phyloP scores from a whole-genome alignment of 2,113 vertebrate genomes.

The Rhinogobius similis region DNA sequence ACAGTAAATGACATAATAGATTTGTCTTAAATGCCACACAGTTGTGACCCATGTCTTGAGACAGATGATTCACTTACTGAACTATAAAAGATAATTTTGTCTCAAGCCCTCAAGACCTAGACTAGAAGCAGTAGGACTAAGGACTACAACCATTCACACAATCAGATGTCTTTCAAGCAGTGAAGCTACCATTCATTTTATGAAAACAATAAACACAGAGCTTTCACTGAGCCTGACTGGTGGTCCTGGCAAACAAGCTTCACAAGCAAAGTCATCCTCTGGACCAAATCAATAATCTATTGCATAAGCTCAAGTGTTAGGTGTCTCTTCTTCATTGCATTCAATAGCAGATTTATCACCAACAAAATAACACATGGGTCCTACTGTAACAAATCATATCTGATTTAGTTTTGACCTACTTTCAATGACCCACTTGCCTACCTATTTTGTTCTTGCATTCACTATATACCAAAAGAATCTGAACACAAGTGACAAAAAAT shows the following conservation, averaged over 20 bases:
- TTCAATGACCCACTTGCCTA: slow-evolving; percentile 49
- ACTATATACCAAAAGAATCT: slow-evolving; percentile 31
- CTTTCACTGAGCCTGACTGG: slow-evolving; percentile 45
- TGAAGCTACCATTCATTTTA: slow-evolving; percentile 65
- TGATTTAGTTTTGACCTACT: slow-evolving; percentile 49
- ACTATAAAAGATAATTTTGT: slow-evolving; percentile 34
- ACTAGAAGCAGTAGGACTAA: slow-evolving; percentile 32
- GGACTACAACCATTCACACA: slow-evolving; percentile 57
- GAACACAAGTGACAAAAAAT: slow-evolving; percentile 18
- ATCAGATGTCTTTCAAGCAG: slow-evolving; percentile 50
- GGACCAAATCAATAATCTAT: slow-evolving; percentile 53
- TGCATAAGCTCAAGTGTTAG: slow-evolving; percentile 46
- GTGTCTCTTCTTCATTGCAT: slow-evolving; percentile 31
- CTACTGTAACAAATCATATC: slow-evolving; percentile 41
- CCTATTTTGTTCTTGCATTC: slow-evolving; percentile 24
- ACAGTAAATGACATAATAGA: background rate
- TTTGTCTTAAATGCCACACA: background rate
- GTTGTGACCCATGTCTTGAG: background rate
- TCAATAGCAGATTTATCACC: slow-evolving; percentile 29
- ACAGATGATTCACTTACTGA: slow-evolving; percentile 25
- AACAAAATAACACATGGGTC: slow-evolving; percentile 34
- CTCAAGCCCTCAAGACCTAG: slow-evolving; percentile 31
- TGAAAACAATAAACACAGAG: slow-evolving; percentile 51
- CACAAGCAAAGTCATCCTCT: slow-evolving; percentile 51
- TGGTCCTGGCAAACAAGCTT: slow-evolving; percentile 60